These are phyloP conservation scores for Cyclura pinguis DNA, from an alignment of 2,797 vertebrate genomes.

Conservation along the genomic window DNA sequence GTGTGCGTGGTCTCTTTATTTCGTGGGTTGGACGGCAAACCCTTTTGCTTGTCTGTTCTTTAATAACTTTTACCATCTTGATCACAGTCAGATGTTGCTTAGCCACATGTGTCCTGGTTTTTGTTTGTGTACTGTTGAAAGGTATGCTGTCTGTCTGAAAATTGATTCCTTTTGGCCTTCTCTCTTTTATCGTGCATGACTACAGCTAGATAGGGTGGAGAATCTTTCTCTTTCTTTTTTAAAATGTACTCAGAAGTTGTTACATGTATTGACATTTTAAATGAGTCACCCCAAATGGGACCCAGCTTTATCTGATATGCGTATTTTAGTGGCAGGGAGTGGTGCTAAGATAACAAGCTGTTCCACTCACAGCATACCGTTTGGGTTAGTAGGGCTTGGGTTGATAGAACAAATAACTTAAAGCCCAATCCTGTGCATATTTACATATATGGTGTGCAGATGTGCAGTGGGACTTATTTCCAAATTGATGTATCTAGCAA, in stretches of 20 bases:
- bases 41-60: too few species aligned
- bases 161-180: background rate
- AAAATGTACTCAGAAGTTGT: constrained; percentile 11
- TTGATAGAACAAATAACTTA: background rate
- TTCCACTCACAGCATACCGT: constrained; percentile 9
- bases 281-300: constrained; percentile 1
- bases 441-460: background rate
- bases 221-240: constrained; percentile 31
- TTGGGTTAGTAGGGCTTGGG: background rate
- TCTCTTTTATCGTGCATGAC: background rate
- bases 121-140: too few species aligned
- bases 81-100: too few species aligned
- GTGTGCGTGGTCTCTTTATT: too few species aligned
- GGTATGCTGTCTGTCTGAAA: too few species aligned
- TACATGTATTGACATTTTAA: constrained; percentile 11
- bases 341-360: constrained; percentile 19
- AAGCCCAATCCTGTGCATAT: constrained; percentile 7
- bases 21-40: too few species aligned
- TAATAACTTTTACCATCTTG: too few species aligned
- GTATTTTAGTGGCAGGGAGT: constrained; percentile 25
- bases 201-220: constrained; percentile 7
- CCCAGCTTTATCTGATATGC: constrained; percentile 15
- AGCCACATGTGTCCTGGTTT: too few species aligned
- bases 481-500: background rate
- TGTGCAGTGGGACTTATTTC: background rate